Evolutionary conservation across 2,797 vertebrate genomes (phyloP), one percentile per base, ranked within the genome.

Genomic region (Austrolebias charrua): DNA sequence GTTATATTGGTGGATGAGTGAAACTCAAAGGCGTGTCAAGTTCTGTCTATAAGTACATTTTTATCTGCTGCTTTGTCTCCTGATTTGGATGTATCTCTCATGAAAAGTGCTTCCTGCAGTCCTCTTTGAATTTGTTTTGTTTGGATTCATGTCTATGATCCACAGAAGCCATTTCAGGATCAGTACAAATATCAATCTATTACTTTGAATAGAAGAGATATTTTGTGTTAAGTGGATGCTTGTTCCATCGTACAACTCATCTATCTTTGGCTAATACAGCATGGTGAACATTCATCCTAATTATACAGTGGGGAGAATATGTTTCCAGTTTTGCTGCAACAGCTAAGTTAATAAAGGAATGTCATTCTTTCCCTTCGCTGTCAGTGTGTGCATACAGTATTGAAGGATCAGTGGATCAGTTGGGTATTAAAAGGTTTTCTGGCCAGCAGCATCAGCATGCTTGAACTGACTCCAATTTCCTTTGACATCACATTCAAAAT

Each of bases 401-500:
- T 61, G 72, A 79, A 44, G 65, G 66, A 72, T 80, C 58, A 55
- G 45, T 53, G 59, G 68, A 62, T 79, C 66, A 82, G 19, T 46
- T 19, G 55, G 67, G 78, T 63, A 66, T 69, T 75, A 48, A 69
- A 48, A 62, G 49, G 18, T 69, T 61, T 68, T 55, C 43, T 60
- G 68, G 69, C 57, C 19, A 38, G 55, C 63, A 53, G 48, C 50
- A 53, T 38, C 63, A 68, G 56, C 71, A 69, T 71, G 64, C 73
- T 81, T 85, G 76, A 82, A 76, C n/a, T 3, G 10, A 33, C 58
- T 79, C 75, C 77, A 87, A 20, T 69, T 66, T 79, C 84, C 75
- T 67, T 60, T 48, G 31, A 60, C 52, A 55, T 63, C 49, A 71
- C 24, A 80, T 52, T 69, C 60, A 66, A 66, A 68, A 44, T 63